Evolutionary conservation across 2,797 vertebrate genomes (phyloP).

Genomic region (Zenarchopterus dispar): DNA sequence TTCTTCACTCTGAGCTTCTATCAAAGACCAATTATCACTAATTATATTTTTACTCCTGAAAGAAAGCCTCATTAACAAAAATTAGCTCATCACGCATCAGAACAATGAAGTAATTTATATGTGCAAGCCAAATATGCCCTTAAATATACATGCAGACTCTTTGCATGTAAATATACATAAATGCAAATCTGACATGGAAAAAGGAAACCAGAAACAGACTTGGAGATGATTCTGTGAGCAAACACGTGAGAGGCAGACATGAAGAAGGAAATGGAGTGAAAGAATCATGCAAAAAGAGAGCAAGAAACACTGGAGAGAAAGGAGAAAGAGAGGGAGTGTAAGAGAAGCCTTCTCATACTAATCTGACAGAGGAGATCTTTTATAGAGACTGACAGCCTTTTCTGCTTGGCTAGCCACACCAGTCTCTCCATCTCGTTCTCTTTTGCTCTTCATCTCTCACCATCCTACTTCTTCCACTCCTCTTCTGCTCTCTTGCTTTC

Average conservation of each 20-base stretch:
- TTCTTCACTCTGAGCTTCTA: constrained; percentile 37
- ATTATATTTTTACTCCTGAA: constrained; percentile 48
- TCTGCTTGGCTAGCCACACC: constrained; percentile 77
- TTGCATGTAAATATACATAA: constrained; percentile 34
- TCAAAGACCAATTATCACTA: constrained; percentile 56
- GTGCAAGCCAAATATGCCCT: constrained; percentile 11
- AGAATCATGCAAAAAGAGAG: constrained; percentile 53
- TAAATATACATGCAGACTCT: constrained; percentile 17
- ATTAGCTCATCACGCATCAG: constrained; percentile 28
- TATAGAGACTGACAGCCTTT: constrained; percentile 79
- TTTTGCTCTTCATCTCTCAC: constrained; percentile 65
- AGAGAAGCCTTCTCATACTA: constrained; percentile 72
- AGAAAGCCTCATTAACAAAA: constrained; percentile 32
- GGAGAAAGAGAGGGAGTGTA: constrained; percentile 48
- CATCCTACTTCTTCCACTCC: constrained; percentile 50
- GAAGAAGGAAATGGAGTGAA: constrained; percentile 62
- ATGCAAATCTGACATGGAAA: constrained; percentile 37
- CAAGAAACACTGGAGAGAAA: constrained; percentile 46
- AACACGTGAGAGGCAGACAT: constrained; percentile 45
- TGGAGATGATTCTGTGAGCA: constrained; percentile 38
- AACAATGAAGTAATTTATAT: constrained; percentile 36
- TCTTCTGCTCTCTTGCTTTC: constrained; percentile 46
- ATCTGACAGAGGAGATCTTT: constrained; percentile 80
- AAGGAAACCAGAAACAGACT: constrained; percentile 15
- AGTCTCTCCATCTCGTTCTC: constrained; percentile 63